Percentiles rank a stretch among this genome's conserved stretches.
Evolutionary conservation across 2,888 invertebrate genomes (phyloP).

Genomic region (Drosophila rubida): DNA sequence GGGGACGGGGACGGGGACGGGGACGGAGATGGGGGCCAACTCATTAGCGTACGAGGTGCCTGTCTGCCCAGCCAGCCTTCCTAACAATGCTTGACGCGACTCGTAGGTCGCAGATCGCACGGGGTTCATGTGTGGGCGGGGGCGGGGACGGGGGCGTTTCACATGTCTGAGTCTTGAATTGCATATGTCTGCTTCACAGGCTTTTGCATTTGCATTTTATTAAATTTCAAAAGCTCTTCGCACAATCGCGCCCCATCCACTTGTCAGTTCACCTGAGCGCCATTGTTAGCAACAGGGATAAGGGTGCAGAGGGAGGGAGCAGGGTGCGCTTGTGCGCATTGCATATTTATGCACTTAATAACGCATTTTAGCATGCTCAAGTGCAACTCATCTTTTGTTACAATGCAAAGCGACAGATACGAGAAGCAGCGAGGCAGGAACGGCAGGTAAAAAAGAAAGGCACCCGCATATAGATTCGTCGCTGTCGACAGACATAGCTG

Average conservation of each 20-base stretch:
- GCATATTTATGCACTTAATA: slow-evolving; percentile 82
- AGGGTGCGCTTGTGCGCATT: slow-evolving; percentile 50
- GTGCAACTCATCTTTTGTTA: slow-evolving; percentile 79
- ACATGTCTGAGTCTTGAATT: slow-evolving; percentile 55
- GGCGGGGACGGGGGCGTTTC: too few species aligned
- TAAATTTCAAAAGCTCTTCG: slow-evolving; percentile 75
- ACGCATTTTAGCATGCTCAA: slow-evolving; percentile 80
- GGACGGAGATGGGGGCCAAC: too few species aligned
- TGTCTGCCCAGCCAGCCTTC: neutral
- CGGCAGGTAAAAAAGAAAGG: neutral
- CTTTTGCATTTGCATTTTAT: slow-evolving; percentile 78
- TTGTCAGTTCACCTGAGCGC: slow-evolving; percentile 62
- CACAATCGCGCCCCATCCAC: slow-evolving; percentile 46
- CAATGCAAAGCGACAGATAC: slow-evolving; percentile 29
- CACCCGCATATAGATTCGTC: neutral
- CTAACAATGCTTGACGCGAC: slow-evolving; percentile 20
- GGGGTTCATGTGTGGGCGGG: neutral
- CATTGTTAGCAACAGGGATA: slow-evolving; percentile 48
- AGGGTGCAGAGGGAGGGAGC: neutral
- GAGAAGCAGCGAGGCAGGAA: neutral
- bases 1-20: too few species aligned
- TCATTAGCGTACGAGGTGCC: slow-evolving; percentile 65
- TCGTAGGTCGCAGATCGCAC: neutral
- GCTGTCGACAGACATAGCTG: slow-evolving; percentile 19
- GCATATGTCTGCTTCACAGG: slow-evolving; percentile 63